Evolutionary conservation across 2,797 vertebrate genomes (phyloP).

Genomic region (Champsocephalus gunnari): DNA sequence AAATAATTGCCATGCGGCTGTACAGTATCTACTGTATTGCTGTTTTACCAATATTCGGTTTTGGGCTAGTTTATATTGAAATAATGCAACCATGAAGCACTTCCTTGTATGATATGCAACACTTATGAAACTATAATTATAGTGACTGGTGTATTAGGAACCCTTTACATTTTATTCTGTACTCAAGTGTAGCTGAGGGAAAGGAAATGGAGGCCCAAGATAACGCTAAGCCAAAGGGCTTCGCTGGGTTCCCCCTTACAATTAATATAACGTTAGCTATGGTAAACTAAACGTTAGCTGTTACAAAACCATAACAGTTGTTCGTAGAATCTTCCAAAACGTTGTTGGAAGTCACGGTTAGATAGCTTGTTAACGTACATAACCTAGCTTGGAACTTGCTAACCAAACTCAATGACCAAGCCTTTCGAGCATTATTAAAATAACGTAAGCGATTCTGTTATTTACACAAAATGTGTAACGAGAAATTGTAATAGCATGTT

Average conservation of each 20-base stretch:
- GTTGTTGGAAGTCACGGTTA: neutral
- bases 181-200: conserved; percentile 46
- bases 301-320: neutral
- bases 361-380: conserved; percentile 7
- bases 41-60: neutral
- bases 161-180: conserved; percentile 58
- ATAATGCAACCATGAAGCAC: neutral
- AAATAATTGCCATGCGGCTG: conserved; percentile 28
- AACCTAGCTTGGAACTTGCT: conserved; percentile 47
- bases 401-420: conserved; percentile 70
- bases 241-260: neutral
- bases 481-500: neutral
- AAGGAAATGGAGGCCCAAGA: conserved; percentile 76
- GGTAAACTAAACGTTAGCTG: neutral
- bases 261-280: neutral
- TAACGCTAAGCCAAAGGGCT: conserved; percentile 35
- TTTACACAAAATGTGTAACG: neutral
- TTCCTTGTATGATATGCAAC: neutral
- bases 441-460: neutral
- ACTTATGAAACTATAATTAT: neutral
- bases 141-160: conserved; percentile 12
- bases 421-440: conserved; percentile 48
- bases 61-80: neutral
- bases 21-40: neutral
- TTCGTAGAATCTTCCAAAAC: neutral